Evolutionary conservation across 2,888 invertebrate genomes (phyloP).

Genomic region (Lasioglossum leucozonium): DNA sequence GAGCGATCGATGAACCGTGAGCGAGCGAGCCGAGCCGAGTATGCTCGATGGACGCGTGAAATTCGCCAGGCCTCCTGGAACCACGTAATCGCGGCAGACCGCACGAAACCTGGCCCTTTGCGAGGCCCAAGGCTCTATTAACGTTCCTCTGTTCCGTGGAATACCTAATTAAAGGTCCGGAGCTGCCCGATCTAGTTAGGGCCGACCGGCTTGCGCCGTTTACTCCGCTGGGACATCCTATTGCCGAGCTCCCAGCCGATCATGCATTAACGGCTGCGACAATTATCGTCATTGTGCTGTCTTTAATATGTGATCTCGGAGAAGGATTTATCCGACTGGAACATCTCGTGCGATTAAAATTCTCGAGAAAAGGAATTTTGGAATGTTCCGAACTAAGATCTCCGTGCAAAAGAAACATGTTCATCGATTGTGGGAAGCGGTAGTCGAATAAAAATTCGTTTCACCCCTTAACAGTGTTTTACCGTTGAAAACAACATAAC

Average conservation of each 20-base stretch:
- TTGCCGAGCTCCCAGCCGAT: background rate
- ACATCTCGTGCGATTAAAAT: too few relatives aligned
- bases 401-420: too few relatives aligned
- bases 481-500: too few relatives aligned
- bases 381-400: too few relatives aligned
- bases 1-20: slow-evolving; percentile 14
- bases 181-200: background rate
- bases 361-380: too few relatives aligned
- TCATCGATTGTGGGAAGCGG: too few relatives aligned
- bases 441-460: too few relatives aligned
- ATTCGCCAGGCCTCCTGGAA: slow-evolving; percentile 10
- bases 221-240: background rate
- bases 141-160: slow-evolving; percentile 14
- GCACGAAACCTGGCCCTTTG: background rate
- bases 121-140: slow-evolving; percentile 3
- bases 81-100: background rate
- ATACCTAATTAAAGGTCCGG: slow-evolving; percentile 15
- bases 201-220: background rate
- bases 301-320: background rate
- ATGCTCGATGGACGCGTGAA: slow-evolving; percentile 10
- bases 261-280: background rate
- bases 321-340: too few relatives aligned
- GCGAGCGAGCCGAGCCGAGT: background rate
- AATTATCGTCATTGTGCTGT: background rate
- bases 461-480: too few relatives aligned